Conservation (phyloP, 2,797 vertebrate genomes). For the Varecia variegata region DNA sequence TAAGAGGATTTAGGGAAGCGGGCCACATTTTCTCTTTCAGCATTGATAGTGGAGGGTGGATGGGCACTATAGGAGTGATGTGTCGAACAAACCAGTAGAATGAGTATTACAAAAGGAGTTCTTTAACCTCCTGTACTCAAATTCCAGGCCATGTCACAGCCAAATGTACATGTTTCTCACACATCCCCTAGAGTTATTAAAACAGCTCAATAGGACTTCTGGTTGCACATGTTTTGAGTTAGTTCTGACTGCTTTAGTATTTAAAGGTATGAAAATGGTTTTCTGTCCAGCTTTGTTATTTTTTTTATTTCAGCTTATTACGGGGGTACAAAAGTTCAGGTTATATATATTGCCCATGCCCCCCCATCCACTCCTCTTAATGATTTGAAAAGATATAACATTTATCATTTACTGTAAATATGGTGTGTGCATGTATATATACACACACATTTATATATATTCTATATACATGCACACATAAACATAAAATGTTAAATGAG, state of each 20-base stretch:
- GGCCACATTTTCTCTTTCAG: background rate
- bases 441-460: too few relatives aligned
- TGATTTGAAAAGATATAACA: background rate
- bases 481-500: background rate
- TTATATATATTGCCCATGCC: too few relatives aligned
- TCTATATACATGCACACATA: background rate
- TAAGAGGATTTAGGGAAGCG: background rate
- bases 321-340: too few relatives aligned
- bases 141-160: background rate
- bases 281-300: background rate
- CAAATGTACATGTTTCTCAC: background rate
- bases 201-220: background rate
- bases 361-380: constrained; percentile 21
- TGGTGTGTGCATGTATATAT: background rate
- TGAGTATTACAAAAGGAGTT: background rate
- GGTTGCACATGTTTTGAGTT: background rate
- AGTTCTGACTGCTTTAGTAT: background rate
- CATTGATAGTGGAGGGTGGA: background rate
- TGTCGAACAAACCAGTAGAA: background rate
- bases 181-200: background rate
- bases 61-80: background rate
- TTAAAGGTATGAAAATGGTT: background rate
- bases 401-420: background rate
- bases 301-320: too few relatives aligned
- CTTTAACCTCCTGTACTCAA: background rate